Percentiles rank a stretch among this genome's conserved stretches.
Conservation (phyloP, 2,888 invertebrate species). For the Agonopterix subpropinquella region DNA sequence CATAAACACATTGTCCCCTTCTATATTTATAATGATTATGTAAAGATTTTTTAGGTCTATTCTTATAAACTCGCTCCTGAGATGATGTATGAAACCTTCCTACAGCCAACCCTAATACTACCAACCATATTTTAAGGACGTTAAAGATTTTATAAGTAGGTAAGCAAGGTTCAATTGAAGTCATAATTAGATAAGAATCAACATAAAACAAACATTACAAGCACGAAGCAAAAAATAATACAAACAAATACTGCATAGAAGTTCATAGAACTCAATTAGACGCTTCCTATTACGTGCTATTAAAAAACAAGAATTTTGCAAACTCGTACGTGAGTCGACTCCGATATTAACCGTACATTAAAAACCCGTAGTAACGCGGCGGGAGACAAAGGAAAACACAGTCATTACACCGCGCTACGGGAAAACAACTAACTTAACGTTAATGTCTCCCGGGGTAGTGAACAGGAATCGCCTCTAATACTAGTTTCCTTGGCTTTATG, state of each 20-base stretch:
- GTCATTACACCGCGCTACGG: slow-evolving; percentile 32
- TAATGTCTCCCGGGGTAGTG: slow-evolving; percentile 19
- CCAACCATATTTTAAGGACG: too few species aligned
- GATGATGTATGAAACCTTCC: too few species aligned
- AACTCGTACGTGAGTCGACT: slow-evolving; percentile 22
- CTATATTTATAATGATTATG: too few species aligned
- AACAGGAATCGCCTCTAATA: slow-evolving; percentile 11
- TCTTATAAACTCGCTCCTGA: too few species aligned
- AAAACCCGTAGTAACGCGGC: slow-evolving; percentile 1
- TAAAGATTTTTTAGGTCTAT: too few species aligned
- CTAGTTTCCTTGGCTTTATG: slow-evolving; percentile 5
- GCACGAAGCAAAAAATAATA: slow-evolving; percentile 13
- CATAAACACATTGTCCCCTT: too few species aligned
- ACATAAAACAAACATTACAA: not conserved
- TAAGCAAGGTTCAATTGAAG: too few species aligned
- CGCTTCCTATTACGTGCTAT: slow-evolving; percentile 13
- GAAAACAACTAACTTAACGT: slow-evolving; percentile 36
- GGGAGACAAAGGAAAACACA: slow-evolving; percentile 21
- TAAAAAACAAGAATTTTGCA: slow-evolving; percentile 19
- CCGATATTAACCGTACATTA: slow-evolving; percentile 41
- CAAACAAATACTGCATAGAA: not conserved
- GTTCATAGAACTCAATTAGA: slow-evolving; percentile 32
- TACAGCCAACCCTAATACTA: too few species aligned
- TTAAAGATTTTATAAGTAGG: too few species aligned
- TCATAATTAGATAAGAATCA: too few species aligned